Evolutionary conservation across 1,140 invertebrate species (phyloP).

Genomic region (Papilio xuthus): DNA sequence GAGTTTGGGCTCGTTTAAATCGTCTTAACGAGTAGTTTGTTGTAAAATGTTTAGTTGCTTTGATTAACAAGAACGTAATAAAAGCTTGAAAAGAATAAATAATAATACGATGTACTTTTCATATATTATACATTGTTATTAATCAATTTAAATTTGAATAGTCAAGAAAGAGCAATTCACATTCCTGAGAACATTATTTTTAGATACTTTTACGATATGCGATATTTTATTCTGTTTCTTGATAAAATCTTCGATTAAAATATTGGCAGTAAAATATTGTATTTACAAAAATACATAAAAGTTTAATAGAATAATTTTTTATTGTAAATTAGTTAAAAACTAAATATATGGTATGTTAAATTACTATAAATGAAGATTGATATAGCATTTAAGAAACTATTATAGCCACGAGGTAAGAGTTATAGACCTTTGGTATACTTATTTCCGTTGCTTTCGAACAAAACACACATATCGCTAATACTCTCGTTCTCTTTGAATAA

Average conservation of each 20-base stretch:
- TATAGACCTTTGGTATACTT: neutral
- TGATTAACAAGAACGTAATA: no score
- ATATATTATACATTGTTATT: neutral
- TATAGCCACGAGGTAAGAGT: neutral
- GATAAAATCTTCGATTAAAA: conserved; percentile 17
- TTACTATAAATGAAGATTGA: neutral
- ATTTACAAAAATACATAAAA: conserved; percentile 18
- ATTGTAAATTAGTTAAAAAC: neutral
- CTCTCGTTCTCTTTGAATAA: neutral
- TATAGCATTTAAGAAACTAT: neutral
- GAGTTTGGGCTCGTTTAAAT: no score
- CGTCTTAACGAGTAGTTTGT: no score
- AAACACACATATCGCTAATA: neutral
- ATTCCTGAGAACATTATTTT: neutral
- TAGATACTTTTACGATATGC: neutral
- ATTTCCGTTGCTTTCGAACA: neutral
- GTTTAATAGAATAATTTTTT: conserved; percentile 6
- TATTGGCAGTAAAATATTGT: conserved; percentile 19
- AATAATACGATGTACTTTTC: neutral
- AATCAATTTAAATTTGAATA: neutral
- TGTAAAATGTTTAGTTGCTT: no score
- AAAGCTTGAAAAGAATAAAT: no score
- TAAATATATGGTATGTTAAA: neutral
- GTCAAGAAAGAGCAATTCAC: neutral
- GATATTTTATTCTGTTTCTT: conserved; percentile 10